phyloP scores from a whole-genome alignment of 2,888 invertebrate species.

The Horisme vitalbata region DNA sequence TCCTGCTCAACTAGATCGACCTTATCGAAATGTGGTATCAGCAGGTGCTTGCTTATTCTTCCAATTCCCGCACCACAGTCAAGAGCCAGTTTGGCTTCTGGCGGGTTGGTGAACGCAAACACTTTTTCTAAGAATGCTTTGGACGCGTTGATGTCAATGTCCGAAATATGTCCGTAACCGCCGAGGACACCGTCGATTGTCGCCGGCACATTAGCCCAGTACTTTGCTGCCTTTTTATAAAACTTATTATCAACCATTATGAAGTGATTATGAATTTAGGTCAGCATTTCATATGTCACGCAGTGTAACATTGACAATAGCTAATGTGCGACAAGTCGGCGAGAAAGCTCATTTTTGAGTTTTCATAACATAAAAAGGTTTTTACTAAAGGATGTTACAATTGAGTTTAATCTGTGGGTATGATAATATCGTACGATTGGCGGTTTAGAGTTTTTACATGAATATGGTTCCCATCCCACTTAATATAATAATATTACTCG shows the following conservation, averaged over 20 bases:
- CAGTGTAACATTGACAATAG: slow-evolving; percentile 8
- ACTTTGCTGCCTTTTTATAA: slow-evolving; percentile 89
- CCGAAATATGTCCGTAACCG: slow-evolving; percentile 93
- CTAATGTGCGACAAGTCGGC: too few species aligned
- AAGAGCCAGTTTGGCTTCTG: slow-evolving; percentile 86
- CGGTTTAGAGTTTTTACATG: too few species aligned
- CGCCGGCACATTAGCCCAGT: slow-evolving; percentile 94
- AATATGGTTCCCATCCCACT: too few species aligned
- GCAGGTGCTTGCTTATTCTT: slow-evolving; percentile 92
- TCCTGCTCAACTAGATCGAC: slow-evolving; percentile 97
- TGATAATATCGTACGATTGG: too few species aligned
- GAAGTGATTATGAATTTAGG: slow-evolving; percentile 17
- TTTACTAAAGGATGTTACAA: too few species aligned
- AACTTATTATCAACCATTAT: slow-evolving; percentile 67
- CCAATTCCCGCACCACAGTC: slow-evolving; percentile 99
- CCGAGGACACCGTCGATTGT: slow-evolving; percentile 97
- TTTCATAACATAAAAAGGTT: too few species aligned
- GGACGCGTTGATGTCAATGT: slow-evolving; percentile 94
- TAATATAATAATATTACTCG: too few species aligned
- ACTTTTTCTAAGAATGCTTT: slow-evolving; percentile 86
- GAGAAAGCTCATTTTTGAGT: too few species aligned
- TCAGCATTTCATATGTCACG: slow-evolving; percentile 21
- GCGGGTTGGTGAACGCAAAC: slow-evolving; percentile 67
- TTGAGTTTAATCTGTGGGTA: too few species aligned
- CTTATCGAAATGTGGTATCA: slow-evolving; percentile 89